Evolutionary conservation across 2,113 vertebrate genomes (phyloP).

Genomic region (Melanostigma gelatinosum): DNA sequence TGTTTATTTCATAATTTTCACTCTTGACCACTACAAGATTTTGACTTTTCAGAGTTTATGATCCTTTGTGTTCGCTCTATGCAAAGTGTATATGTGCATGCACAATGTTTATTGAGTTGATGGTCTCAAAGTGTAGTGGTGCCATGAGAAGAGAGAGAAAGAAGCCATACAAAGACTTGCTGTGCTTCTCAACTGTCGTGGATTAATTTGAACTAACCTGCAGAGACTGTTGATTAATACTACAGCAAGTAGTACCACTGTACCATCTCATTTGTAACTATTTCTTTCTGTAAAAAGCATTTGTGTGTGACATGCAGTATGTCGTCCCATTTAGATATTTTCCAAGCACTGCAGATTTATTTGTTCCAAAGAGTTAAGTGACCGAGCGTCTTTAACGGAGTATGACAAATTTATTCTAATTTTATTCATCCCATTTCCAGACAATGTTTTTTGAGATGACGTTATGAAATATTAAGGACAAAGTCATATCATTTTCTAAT

Average conservation of each 20-base stretch:
- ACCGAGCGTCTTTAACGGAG: constrained; percentile 36
- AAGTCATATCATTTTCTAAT: constrained; percentile 37
- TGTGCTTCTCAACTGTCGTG: constrained; percentile 5
- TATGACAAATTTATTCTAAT: constrained; percentile 59
- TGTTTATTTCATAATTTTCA: constrained; percentile 49
- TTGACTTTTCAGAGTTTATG: constrained; percentile 22
- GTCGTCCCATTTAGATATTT: constrained; percentile 36
- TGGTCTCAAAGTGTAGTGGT: constrained; percentile 35
- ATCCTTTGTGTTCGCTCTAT: constrained; percentile 49
- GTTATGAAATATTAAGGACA: constrained; percentile 65
- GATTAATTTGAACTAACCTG: constrained; percentile 29
- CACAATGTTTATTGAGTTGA: constrained; percentile 35
- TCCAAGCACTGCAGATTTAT: constrained; percentile 64
- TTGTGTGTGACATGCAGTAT: constrained; percentile 41
- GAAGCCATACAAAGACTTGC: constrained; percentile 67
- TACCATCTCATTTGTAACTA: constrained; percentile 33
- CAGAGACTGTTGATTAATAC: constrained; percentile 20
- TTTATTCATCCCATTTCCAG: constrained; percentile 67
- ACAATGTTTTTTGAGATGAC: constrained; percentile 41
- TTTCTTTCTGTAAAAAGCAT: constrained; percentile 58
- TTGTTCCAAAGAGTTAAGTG: constrained; percentile 42
- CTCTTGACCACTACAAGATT: constrained; percentile 50
- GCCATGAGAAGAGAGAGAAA: constrained; percentile 20
- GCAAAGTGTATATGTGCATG: constrained; percentile 48
- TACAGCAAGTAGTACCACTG: background rate